Base-by-base conservation (phyloP, 2,113 vertebrate genomes). In the Crypturellus undulatus region DNA sequence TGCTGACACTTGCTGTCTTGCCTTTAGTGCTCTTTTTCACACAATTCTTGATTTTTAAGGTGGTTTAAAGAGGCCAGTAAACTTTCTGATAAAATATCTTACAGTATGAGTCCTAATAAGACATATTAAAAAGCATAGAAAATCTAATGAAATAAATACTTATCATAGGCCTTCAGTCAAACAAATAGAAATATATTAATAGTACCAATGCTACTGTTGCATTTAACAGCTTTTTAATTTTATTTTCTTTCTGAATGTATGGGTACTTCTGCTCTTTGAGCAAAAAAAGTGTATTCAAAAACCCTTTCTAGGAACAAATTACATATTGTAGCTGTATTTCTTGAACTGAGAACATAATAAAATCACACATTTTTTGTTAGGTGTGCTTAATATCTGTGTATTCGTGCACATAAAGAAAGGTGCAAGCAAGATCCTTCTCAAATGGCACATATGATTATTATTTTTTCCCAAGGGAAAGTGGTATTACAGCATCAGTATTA, bases 391-490 rank as follows among this genome's bases (percentile, higher is more conserved):
- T 72, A 90, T 70, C 64, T 80, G 25, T 88, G 65, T 69, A n/a
- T 80, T 93, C 56, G 72, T 94, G 88, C 34, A 40, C 70, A 84
- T 5, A 79, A 82, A 36, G 38, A 38, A 72, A 93, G 72, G 65
- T 20, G 56, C 56, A 62, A 75, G 49, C n/a, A 89, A 18, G 49
- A 88, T 92, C 85, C 11, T 94, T 92, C 72, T 92, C 2, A 5
- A 89, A 90, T 84, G 88, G 88, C 85, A 96, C 36, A 82, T 59
- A 84, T 54, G 26, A 92, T 92, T 67, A 89, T 81, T 94, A 49
- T 92, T 96, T 95, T 84, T 93, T 94, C 93, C 90, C 88, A 82
- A 87, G 80, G 83, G 92, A 96, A 96, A 94, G 80, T 65, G 64
- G 62, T 93, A 69, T 94, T 95, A 70, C 80, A 58, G 80, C 77